A percentile compares a stretch with the other conserved stretches of the same genome.
Conservation (phyloP, 1,140 invertebrate genomes). For the Pseudomyrmex dendroicus region DNA sequence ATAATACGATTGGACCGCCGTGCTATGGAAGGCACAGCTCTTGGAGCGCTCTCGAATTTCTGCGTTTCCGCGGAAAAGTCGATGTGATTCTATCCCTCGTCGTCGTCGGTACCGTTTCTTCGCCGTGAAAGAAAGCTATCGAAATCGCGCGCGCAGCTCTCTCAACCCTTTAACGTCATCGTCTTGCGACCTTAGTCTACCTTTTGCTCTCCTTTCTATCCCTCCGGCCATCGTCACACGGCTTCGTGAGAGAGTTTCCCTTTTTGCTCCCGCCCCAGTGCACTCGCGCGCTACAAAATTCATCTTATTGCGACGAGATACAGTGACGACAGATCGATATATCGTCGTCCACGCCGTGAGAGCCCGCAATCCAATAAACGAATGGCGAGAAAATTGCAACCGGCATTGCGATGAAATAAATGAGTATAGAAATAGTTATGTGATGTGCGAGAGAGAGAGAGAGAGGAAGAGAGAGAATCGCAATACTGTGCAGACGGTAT, state of each 20-base stretch:
- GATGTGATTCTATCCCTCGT: constrained; percentile 50
- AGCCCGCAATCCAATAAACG: constrained; percentile 71
- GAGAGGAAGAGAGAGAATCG: background rate
- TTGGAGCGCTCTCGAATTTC: constrained; percentile 47
- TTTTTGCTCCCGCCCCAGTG: background rate
- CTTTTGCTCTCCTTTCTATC: background rate
- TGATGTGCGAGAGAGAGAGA: constrained; percentile 16
- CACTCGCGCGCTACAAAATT: constrained; percentile 68
- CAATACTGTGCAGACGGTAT: constrained; percentile 6
- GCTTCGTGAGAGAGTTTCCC: background rate
- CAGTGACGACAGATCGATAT: constrained; percentile 71
- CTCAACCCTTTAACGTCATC: constrained; percentile 4
- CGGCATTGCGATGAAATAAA: constrained; percentile 62
- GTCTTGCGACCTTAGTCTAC: background rate
- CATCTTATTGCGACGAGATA: constrained; percentile 72
- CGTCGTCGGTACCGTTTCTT: constrained; percentile 23
- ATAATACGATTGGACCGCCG: constrained; percentile 57
- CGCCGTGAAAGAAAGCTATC: constrained; percentile 59
- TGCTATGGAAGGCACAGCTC: background rate
- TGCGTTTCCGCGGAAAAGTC: constrained; percentile 20
- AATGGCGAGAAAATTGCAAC: constrained; percentile 70
- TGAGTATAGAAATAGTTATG: constrained; percentile 39
- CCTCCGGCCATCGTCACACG: constrained; percentile 24
- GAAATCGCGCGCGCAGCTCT: constrained; percentile 33
- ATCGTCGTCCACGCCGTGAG: constrained; percentile 62